Evolutionary conservation across 2,797 vertebrate species (phyloP).

Genomic region (Sebastes kiyomatsui): DNA sequence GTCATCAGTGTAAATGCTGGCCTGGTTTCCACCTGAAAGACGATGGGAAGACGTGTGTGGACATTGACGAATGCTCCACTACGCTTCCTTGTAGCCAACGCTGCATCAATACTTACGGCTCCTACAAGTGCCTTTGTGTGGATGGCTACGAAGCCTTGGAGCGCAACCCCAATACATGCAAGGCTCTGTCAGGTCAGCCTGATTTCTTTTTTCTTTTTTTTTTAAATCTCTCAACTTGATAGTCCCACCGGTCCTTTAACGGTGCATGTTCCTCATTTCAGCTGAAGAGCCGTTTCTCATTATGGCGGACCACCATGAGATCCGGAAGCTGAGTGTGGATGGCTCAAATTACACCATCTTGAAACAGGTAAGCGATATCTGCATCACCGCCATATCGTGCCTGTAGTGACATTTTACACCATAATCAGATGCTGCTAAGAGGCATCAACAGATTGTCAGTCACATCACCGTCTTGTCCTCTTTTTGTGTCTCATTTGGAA

Average conservation of each 20-base stretch:
- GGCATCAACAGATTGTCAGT: neutral
- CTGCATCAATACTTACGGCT: constrained; percentile 97
- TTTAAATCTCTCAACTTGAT: neutral
- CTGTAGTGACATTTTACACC: neutral
- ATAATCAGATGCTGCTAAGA: constrained; percentile 1
- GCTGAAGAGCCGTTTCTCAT: constrained; percentile 97
- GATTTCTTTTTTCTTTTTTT: neutral
- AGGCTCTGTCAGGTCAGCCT: constrained; percentile 90
- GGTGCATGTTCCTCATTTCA: constrained; percentile 63
- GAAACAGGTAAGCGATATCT: constrained; percentile 88
- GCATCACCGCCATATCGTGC: neutral
- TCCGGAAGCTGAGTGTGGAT: constrained; percentile 97
- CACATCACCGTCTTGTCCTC: neutral
- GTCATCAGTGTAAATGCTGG: constrained; percentile 95
- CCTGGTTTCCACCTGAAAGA: constrained; percentile 96
- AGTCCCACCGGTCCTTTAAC: neutral
- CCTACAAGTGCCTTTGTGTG: constrained; percentile 93
- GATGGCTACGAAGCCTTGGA: constrained; percentile 92
- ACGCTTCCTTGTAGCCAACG: constrained; percentile 96
- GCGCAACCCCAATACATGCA: constrained; percentile 91
- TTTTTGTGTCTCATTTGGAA: neutral
- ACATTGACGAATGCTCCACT: constrained; percentile 93
- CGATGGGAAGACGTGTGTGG: constrained; percentile 94
- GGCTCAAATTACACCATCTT: constrained; percentile 98
- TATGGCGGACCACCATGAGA: constrained; percentile 98